A percentile compares a stretch with the other conserved stretches of the same genome.
These are phyloP conservation scores for Zootermopsis nevadensis DNA, from an alignment of 2,888 invertebrate genomes.

Conservation along the genomic window DNA sequence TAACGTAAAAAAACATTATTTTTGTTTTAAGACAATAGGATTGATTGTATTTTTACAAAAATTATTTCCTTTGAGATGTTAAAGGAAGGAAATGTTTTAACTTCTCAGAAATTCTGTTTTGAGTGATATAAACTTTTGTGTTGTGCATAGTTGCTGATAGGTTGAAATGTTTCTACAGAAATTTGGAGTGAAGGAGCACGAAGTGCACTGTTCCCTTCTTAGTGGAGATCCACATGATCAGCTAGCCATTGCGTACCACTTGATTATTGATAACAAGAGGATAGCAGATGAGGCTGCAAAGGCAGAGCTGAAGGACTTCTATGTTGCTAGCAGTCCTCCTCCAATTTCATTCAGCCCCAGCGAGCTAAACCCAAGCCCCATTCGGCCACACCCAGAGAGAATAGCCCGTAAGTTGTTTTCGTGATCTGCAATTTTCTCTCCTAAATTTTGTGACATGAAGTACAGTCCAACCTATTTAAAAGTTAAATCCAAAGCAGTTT, in stretches of 20 bases:
- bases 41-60: too few species aligned
- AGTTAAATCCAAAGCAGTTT: too few species aligned
- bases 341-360: slow-evolving; percentile 71
- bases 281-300: slow-evolving; percentile 96
- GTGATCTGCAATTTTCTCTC: too few species aligned
- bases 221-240: slow-evolving; percentile 99
- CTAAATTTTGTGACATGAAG: too few species aligned
- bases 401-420: slow-evolving; percentile 76
- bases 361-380: slow-evolving; percentile 65
- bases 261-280: slow-evolving; percentile 97
- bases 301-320: slow-evolving; percentile 93
- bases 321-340: slow-evolving; percentile 88
- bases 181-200: slow-evolving; percentile 92
- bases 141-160: not conserved
- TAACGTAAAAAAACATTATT: too few species aligned
- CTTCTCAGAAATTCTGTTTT: not conserved
- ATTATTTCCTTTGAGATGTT: too few species aligned
- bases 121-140: not conserved
- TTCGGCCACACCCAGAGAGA: slow-evolving; percentile 91
- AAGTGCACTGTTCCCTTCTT: slow-evolving; percentile 93
- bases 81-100: too few species aligned
- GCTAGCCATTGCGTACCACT: slow-evolving; percentile 96
- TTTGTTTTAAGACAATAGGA: too few species aligned
- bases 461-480: too few species aligned
- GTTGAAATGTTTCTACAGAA: slow-evolving; percentile 74